Conservation (phyloP, 1,140 invertebrate genomes). For the Cotesia glomerata region DNA sequence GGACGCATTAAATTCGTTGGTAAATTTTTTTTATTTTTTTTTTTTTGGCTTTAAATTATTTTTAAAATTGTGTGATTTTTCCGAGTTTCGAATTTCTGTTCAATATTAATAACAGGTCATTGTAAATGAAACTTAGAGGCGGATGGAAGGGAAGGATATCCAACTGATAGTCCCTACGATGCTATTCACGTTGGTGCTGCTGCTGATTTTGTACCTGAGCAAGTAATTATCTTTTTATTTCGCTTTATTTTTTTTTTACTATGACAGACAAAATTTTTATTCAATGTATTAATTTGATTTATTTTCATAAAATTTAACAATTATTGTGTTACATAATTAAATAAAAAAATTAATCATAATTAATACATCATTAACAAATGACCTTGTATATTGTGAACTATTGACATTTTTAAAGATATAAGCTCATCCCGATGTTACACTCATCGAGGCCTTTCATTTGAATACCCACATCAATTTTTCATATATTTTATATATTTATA, state of each 20-base stretch:
- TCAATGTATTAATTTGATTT: not conserved
- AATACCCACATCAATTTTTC: too few relatives aligned
- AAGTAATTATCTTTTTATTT: conserved; percentile 43
- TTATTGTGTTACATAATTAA: too few relatives aligned
- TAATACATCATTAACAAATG: too few relatives aligned
- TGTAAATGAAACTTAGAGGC: conserved; percentile 68
- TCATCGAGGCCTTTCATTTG: too few relatives aligned
- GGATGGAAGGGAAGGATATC: conserved; percentile 71
- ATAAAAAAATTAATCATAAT: too few relatives aligned
- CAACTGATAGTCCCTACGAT: conserved; percentile 69
- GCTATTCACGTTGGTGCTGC: conserved; percentile 73
- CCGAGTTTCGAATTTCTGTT: conserved; percentile 25
- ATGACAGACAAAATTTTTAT: not conserved
- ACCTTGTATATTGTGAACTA: too few relatives aligned
- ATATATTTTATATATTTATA: too few relatives aligned
- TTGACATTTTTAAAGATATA: too few relatives aligned
- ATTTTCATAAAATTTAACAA: too few relatives aligned
- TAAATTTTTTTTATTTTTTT: conserved; percentile 39
- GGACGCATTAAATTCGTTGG: conserved; percentile 56
- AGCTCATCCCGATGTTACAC: too few relatives aligned
- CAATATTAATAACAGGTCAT: conserved; percentile 59
- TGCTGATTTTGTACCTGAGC: conserved; percentile 66
- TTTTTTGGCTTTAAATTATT: conserved; percentile 31
- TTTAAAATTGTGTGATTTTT: conserved; percentile 37
- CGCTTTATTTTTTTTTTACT: not conserved